A percentile compares a stretch with the other conserved stretches of the same genome.
Evolutionary conservation across 1,140 invertebrate genomes (phyloP).

Genomic region (Rhopalosiphum padi): DNA sequence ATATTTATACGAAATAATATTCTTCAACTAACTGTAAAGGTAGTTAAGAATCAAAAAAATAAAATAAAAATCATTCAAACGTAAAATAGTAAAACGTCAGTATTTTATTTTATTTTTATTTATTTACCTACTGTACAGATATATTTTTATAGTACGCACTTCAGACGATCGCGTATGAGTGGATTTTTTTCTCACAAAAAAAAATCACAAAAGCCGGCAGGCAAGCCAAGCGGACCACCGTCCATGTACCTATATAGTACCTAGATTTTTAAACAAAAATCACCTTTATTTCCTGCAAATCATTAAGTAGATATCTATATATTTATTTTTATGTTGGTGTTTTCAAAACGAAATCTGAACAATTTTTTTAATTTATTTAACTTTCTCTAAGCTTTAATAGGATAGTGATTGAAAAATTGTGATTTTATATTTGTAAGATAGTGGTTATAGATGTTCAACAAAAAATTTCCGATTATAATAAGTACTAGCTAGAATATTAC

Average conservation of each 20-base stretch:
- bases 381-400: no score
- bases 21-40: not conserved
- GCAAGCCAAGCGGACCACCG: not conserved
- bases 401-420: no score
- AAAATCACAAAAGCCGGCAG: not conserved
- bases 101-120: not conserved
- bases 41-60: not conserved
- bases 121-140: not conserved
- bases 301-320: not conserved
- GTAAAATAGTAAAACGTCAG: not conserved
- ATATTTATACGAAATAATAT: not conserved
- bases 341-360: not conserved
- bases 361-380: not conserved
- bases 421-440: no score
- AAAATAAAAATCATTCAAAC: no score
- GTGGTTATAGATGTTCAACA: no score
- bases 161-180: not conserved
- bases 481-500: no score
- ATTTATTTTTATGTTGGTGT: not conserved
- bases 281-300: not conserved
- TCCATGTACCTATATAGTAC: not conserved
- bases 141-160: not conserved
- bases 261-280: not conserved
- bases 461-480: not conserved
- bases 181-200: not conserved